Conservation (phyloP, 1,140 invertebrate genomes). For the Saccostrea glomerata region DNA sequence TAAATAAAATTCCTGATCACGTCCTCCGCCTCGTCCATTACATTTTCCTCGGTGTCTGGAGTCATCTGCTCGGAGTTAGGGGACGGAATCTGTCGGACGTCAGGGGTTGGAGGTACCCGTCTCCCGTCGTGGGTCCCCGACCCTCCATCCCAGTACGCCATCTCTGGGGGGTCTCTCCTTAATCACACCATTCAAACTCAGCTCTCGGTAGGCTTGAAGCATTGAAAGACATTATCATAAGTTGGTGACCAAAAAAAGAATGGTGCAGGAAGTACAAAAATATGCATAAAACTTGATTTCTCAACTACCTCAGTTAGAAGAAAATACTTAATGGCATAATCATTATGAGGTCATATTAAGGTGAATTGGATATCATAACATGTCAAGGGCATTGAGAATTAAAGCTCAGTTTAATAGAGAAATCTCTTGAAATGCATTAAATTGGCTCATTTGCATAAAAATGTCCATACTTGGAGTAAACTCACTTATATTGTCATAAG, state of each 20-base stretch:
- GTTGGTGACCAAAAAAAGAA: not conserved
- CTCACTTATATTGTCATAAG: too few relatives aligned
- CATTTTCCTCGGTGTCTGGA: slow-evolving; percentile 69
- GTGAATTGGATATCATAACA: too few relatives aligned
- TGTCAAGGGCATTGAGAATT: too few relatives aligned
- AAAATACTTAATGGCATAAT: too few relatives aligned
- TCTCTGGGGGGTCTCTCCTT: not conserved
- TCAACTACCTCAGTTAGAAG: too few relatives aligned
- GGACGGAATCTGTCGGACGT: slow-evolving; percentile 42
- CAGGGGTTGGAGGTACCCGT: slow-evolving; percentile 14
- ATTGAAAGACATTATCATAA: not conserved
- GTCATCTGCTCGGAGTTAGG: slow-evolving; percentile 41
- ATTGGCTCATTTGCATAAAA: too few relatives aligned
- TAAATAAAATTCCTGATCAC: slow-evolving; percentile 70
- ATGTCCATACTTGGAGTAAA: too few relatives aligned
- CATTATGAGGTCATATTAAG: too few relatives aligned
- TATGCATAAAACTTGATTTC: too few relatives aligned
- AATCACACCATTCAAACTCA: not conserved
- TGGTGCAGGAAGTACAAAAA: not conserved
- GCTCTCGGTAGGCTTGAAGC: not conserved
- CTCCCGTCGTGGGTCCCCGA: slow-evolving; percentile 37
- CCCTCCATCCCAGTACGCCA: slow-evolving; percentile 55
- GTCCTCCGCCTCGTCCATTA: slow-evolving; percentile 65
- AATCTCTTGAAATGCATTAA: too few relatives aligned
- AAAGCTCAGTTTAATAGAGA: too few relatives aligned